phyloP scores from a whole-genome alignment of 2,113 vertebrate genomes.

The Hepsetus odoe region DNA sequence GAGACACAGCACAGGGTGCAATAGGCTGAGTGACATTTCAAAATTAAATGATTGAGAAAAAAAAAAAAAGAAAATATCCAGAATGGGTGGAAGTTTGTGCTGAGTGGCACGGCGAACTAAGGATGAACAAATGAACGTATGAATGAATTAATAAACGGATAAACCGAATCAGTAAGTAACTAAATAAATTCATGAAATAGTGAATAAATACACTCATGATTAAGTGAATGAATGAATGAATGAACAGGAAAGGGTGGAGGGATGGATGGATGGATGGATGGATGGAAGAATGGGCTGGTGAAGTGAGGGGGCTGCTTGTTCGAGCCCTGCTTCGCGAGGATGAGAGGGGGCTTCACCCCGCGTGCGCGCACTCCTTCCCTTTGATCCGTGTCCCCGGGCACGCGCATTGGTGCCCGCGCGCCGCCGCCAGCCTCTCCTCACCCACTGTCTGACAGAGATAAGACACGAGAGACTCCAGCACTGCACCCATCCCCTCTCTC shows the following conservation, averaged over 20 bases:
- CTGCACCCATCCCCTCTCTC: not conserved
- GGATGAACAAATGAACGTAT: too few relatives aligned
- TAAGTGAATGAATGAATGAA: constrained; percentile 8
- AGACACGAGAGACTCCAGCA: constrained; percentile 85
- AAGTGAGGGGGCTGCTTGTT: constrained; percentile 58
- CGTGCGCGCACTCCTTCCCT: constrained; percentile 75
- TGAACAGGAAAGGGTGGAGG: constrained; percentile 16
- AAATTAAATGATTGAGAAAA: too few relatives aligned
- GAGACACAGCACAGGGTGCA: too few relatives aligned
- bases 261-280: constrained; percentile 10
- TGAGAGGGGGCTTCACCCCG: constrained; percentile 83
- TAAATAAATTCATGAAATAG: too few relatives aligned
- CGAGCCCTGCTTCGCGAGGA: constrained; percentile 76
- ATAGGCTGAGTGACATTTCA: too few relatives aligned
- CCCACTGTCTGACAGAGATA: constrained; percentile 99
- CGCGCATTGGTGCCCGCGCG: constrained; percentile 80
- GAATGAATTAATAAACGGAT: too few relatives aligned
- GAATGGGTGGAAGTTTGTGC: too few relatives aligned
- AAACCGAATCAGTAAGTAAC: too few relatives aligned
- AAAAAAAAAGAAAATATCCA: too few relatives aligned
- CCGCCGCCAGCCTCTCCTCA: constrained; percentile 93
- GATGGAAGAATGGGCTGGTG: constrained; percentile 13
- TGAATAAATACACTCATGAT: not conserved
- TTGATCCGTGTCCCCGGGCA: constrained; percentile 99
- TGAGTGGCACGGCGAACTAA: too few relatives aligned